Conservation (phyloP, 2,113 vertebrate species). For the Tor tambroides region DNA sequence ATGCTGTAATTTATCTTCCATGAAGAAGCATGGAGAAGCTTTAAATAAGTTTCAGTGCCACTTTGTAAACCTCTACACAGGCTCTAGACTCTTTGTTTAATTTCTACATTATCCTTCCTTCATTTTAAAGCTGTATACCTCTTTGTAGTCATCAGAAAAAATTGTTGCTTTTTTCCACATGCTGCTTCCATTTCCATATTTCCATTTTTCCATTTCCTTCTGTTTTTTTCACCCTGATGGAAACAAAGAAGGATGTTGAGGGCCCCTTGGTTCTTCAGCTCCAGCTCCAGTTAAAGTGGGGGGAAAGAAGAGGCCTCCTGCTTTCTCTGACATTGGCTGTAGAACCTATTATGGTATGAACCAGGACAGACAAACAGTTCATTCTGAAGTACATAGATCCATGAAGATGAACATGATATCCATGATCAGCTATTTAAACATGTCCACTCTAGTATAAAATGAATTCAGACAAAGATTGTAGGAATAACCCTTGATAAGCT, state of each 20-base stretch:
- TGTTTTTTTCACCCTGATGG: not conserved
- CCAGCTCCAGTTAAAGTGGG: constrained; percentile 15
- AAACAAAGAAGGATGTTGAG: constrained; percentile 18
- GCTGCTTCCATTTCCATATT: constrained; percentile 47
- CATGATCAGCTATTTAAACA: not conserved
- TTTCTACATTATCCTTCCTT: not conserved
- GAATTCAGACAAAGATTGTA: not conserved
- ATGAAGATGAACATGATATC: not conserved
- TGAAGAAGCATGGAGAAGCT: not conserved
- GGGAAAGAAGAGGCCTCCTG: constrained; percentile 18
- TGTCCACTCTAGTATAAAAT: not conserved
- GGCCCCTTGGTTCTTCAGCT: constrained; percentile 33
- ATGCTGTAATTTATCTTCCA: not conserved
- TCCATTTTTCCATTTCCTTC: not conserved
- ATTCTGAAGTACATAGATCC: not conserved
- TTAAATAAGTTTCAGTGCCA: not conserved
- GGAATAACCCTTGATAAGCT: not conserved
- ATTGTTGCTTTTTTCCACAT: constrained; percentile 1
- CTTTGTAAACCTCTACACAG: not conserved
- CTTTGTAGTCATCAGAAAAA: not conserved
- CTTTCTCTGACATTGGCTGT: not conserved
- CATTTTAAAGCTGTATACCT: not conserved
- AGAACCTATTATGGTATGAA: constrained; percentile 6
- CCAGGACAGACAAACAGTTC: not conserved
- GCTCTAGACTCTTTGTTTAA: not conserved